A percentile compares a stretch with the other conserved stretches of the same genome.
Conservation (phyloP, 2,113 vertebrate genomes). For the Cyanistes caeruleus region DNA sequence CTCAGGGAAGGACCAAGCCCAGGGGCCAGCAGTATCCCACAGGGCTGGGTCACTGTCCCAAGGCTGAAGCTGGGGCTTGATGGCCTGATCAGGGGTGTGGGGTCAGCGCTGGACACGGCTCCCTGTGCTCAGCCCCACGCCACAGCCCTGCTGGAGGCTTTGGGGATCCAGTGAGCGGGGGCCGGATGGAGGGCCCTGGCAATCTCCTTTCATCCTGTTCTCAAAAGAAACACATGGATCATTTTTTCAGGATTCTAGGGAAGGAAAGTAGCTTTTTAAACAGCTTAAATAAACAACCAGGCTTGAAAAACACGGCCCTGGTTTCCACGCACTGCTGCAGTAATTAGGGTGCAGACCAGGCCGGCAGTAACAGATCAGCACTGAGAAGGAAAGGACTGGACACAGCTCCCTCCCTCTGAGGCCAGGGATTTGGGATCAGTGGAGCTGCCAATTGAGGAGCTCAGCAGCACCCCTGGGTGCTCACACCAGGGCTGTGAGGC, state of each 20-base stretch:
- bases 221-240: neutral
- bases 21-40: neutral
- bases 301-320: neutral
- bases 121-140: accelerated
- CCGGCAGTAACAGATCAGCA: neutral
- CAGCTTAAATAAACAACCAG: neutral
- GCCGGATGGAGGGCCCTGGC: neutral
- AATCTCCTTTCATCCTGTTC: neutral
- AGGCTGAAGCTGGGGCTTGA: neutral
- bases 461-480: neutral
- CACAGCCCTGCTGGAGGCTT: neutral
- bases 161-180: accelerated
- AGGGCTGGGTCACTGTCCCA: neutral
- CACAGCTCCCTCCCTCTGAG: accelerated
- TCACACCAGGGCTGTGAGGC: neutral
- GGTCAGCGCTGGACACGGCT: accelerated
- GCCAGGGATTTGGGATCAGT: accelerated
- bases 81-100: neutral
- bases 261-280: neutral
- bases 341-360: neutral
- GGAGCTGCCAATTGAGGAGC: neutral
- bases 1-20: neutral
- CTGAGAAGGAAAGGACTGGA: neutral
- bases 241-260: neutral
- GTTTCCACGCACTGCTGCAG: neutral